Evolutionary conservation across 2,888 invertebrate genomes (phyloP).

Genomic region (Amphipyra tragopoginis): DNA sequence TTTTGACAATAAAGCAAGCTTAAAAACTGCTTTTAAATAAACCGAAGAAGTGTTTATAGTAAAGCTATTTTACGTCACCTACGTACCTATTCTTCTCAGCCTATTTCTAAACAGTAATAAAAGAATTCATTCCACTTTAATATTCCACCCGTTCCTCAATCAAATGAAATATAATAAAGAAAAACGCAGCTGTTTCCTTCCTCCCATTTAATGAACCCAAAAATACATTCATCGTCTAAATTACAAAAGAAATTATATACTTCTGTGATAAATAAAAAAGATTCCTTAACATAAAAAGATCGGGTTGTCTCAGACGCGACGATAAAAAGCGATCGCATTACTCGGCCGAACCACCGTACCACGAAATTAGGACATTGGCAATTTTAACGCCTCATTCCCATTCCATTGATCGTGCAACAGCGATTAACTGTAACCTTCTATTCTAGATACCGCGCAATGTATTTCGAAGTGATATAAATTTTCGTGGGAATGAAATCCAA

Average conservation of each 20-base stretch:
- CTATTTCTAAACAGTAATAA: neutral
- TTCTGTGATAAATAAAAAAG: slow-evolving; percentile 57
- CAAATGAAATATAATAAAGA: slow-evolving; percentile 40
- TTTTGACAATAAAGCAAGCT: no score
- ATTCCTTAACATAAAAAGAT: slow-evolving; percentile 56
- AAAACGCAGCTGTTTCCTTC: slow-evolving; percentile 38
- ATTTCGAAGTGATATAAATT: slow-evolving; percentile 12
- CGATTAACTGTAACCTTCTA: neutral
- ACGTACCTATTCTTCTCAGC: slow-evolving; percentile 4
- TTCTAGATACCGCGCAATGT: slow-evolving; percentile 30
- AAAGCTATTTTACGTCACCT: neutral
- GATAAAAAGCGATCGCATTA: slow-evolving; percentile 63
- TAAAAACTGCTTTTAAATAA: no score
- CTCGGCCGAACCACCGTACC: slow-evolving; percentile 38
- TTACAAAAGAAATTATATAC: slow-evolving; percentile 56
- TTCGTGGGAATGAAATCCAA: slow-evolving; percentile 6
- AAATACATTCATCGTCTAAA: slow-evolving; percentile 55
- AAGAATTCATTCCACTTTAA: slow-evolving; percentile 9
- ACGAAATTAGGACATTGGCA: slow-evolving; percentile 26
- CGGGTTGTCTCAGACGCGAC: slow-evolving; percentile 51
- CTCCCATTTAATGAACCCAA: slow-evolving; percentile 47
- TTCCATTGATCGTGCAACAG: slow-evolving; percentile 30
- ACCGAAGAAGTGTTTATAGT: no score
- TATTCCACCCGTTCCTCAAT: slow-evolving; percentile 5
- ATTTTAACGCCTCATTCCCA: slow-evolving; percentile 8